A percentile compares a stretch with the other conserved stretches of the same genome.
Conservation (phyloP, 2,888 invertebrate genomes). For the Xanthorhoe designata region DNA sequence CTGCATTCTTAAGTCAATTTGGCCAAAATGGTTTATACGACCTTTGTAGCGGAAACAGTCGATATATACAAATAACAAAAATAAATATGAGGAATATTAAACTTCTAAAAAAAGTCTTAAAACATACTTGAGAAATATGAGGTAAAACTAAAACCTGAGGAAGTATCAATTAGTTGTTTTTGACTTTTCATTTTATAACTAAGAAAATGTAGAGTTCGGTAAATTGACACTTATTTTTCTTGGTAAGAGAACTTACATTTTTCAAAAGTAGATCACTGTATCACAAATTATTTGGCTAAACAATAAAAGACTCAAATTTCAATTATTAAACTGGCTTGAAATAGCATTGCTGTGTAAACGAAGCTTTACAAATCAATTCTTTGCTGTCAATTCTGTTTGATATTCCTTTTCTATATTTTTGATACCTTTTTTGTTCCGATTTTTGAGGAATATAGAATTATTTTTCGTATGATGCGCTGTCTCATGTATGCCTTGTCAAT, state of each 20-base stretch:
- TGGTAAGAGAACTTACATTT: neutral
- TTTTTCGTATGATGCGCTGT: neutral
- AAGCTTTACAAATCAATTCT: constrained; percentile 3
- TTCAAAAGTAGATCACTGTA: neutral
- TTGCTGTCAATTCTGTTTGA: constrained; percentile 2
- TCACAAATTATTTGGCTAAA: neutral
- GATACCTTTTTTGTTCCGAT: neutral
- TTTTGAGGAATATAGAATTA: neutral
- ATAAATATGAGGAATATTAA: too few species aligned
- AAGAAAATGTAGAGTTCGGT: neutral
- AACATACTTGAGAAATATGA: neutral
- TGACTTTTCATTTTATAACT: too few species aligned
- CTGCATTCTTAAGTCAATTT: too few species aligned
- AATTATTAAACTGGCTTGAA: neutral
- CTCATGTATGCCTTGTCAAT: neutral
- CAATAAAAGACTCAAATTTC: neutral
- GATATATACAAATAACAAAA: neutral
- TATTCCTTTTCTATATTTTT: neutral
- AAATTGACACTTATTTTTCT: neutral
- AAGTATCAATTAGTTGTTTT: too few species aligned
- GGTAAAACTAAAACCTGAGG: too few species aligned
- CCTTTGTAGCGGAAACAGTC: too few species aligned
- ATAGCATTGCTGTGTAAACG: neutral
- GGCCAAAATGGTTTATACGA: too few species aligned
- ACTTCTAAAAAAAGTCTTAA: too few species aligned